These are phyloP conservation scores for Thymelicus lineola DNA, from an alignment of 2,888 invertebrate species.

Conservation along the genomic window DNA sequence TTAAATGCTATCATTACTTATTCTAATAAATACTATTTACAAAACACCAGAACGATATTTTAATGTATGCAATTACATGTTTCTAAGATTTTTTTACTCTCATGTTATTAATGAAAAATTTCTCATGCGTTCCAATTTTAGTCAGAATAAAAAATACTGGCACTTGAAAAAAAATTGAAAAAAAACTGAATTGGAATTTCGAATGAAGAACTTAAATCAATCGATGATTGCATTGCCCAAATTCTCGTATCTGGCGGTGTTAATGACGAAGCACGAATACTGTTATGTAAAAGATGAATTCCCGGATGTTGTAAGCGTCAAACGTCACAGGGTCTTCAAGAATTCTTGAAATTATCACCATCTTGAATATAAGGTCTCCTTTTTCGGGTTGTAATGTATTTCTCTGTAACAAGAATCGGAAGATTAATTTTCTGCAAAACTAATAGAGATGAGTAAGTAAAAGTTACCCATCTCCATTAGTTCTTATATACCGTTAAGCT, in stretches of 20 bases:
- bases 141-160: background rate
- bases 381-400: conserved; percentile 74
- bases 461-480: background rate
- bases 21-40: conserved; percentile 84
- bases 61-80: conserved; percentile 27
- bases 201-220: conserved; percentile 26
- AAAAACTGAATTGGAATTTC: background rate
- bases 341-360: conserved; percentile 64
- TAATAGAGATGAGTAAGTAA: too few species aligned
- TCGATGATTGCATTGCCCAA: conserved; percentile 70
- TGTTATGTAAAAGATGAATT: conserved; percentile 70
- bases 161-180: background rate
- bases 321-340: conserved; percentile 49
- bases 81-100: background rate
- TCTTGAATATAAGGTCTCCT: conserved; percentile 75
- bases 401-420: conserved; percentile 73
- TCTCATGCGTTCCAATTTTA: background rate
- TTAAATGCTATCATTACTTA: conserved; percentile 80
- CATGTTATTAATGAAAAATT: conserved; percentile 17
- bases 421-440: conserved; percentile 28
- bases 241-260: conserved; percentile 65
- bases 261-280: conserved; percentile 81
- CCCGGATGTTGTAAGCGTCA: conserved; percentile 46
- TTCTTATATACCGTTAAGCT: background rate
- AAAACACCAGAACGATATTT: conserved; percentile 78